Evolutionary conservation across 2,888 invertebrate genomes (phyloP).

Genomic region (Frankliniella intonsa): DNA sequence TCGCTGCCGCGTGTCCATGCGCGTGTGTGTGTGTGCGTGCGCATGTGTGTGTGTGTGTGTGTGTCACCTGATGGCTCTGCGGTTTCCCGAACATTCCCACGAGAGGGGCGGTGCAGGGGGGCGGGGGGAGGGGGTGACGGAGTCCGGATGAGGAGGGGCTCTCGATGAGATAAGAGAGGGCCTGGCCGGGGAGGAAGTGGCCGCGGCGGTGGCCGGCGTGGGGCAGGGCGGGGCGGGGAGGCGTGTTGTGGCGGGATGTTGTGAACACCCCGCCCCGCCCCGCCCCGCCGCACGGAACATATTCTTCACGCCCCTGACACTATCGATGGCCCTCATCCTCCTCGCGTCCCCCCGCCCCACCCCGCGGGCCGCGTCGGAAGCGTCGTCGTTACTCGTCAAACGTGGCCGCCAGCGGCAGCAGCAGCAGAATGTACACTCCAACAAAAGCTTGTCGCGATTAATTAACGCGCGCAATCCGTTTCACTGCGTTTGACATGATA

Average conservation of each 20-base stretch:
- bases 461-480: too few relatives aligned
- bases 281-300: slow-evolving; percentile 13
- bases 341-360: neutral
- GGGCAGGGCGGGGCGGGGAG: neutral
- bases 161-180: neutral
- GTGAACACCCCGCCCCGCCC: neutral
- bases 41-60: neutral
- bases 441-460: too few relatives aligned
- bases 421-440: too few relatives aligned
- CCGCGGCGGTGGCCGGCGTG: neutral
- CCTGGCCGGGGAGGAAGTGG: neutral
- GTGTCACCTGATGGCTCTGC: slow-evolving; percentile 2
- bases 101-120: neutral
- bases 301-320: slow-evolving; percentile 21
- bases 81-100: slow-evolving; percentile 16
- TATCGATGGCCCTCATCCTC: neutral
- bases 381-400: neutral
- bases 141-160: slow-evolving; percentile 11
- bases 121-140: neutral
- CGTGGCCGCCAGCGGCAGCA: neutral
- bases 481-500: too few relatives aligned
- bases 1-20: neutral
- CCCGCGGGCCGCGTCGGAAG: neutral
- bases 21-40: neutral
- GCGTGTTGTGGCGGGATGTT: neutral